Base-by-base conservation (phyloP, 2,113 vertebrate species). In the Platichthys stellatus region DNA sequence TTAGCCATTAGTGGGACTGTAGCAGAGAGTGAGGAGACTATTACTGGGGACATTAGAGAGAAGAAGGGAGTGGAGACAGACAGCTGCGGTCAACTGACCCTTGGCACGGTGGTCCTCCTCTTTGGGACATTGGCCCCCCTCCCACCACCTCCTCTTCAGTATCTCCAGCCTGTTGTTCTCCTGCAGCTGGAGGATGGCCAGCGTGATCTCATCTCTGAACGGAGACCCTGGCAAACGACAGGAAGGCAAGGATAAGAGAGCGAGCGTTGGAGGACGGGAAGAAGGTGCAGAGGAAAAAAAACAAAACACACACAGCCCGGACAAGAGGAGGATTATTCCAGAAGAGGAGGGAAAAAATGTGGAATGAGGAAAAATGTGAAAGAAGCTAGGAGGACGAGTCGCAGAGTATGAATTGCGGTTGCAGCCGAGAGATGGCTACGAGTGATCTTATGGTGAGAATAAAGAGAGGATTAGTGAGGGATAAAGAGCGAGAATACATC, bases 141-240 rank as follows among this genome's bases (percentile, higher is more conserved):
- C 97, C 96, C 97, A 98, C 96, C 96, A 97, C 69, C 96, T 95
- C 81, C 97, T 94, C 92, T 98, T 98, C 86, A 97, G 93, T 87
- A 98, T 97, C 87, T 97, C 97, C 90, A 98, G 89, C 40, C 96
- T 93, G 93, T 98, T 97, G 89, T 96, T 98, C 90, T 98, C 96
- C 90, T 98, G 96, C 74, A 97, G 95, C 91, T 97, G 97, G 74
- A 97, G 94, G 85, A 98, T 96, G 61, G 96, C 96, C 91, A 97
- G 89, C 0, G 96, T 96, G 93, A 98, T 95, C 92, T 98, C 97
- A 74, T 98, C 97, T 86, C 97, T 94, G 88, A 96, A 97, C 0
- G 96, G 96, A 82, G 96, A 97, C 69, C 96, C 97, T 97, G 86
- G 18, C 49, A 80, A 74, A 82, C 35, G 74, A 84, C 67, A 81